phyloP scores from a whole-genome alignment of 2,797 vertebrate genomes.

The Amblyopsis hoosieri region DNA sequence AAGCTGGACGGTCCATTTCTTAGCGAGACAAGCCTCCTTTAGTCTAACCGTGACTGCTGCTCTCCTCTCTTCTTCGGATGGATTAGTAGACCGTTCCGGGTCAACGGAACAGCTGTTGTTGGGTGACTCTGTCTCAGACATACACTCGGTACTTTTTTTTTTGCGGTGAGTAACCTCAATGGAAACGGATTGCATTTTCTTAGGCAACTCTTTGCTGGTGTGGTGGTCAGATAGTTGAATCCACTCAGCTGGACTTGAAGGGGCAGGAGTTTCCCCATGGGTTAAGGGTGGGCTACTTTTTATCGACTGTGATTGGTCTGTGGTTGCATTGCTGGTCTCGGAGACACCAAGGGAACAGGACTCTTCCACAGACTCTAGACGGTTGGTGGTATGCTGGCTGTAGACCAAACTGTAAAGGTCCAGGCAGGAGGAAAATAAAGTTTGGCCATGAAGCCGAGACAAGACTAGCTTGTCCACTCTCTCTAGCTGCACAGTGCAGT shows the following conservation, averaged over 20 bases:
- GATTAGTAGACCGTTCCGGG: background rate
- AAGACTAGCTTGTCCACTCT: constrained; percentile 33
- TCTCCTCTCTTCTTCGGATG: background rate
- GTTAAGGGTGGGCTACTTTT: background rate
- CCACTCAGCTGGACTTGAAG: constrained; percentile 1
- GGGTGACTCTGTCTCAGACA: constrained; percentile 6
- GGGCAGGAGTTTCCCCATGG: background rate
- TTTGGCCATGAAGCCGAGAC: constrained; percentile 35
- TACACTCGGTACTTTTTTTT: constrained; percentile 12
- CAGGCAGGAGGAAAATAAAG: constrained; percentile 54
- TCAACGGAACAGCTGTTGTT: background rate
- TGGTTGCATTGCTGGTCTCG: background rate
- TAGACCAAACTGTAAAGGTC: constrained; percentile 13
- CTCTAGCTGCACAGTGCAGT: constrained; percentile 47
- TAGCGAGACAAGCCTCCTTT: constrained; percentile 31
- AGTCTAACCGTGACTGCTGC: background rate
- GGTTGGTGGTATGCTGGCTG: background rate
- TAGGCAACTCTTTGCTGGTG: background rate
- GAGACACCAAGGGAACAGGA: background rate
- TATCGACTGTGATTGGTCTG: constrained; percentile 1
- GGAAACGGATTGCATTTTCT: constrained; percentile 11
- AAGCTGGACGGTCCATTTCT: constrained; percentile 7
- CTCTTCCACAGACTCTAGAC: background rate
- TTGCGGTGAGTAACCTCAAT: constrained; percentile 7
- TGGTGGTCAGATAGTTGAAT: constrained; percentile 3